Evolutionary conservation across 2,113 vertebrate species (phyloP), one percentile per base, ranked within the genome.

Genomic region (Podilymbus podiceps): DNA sequence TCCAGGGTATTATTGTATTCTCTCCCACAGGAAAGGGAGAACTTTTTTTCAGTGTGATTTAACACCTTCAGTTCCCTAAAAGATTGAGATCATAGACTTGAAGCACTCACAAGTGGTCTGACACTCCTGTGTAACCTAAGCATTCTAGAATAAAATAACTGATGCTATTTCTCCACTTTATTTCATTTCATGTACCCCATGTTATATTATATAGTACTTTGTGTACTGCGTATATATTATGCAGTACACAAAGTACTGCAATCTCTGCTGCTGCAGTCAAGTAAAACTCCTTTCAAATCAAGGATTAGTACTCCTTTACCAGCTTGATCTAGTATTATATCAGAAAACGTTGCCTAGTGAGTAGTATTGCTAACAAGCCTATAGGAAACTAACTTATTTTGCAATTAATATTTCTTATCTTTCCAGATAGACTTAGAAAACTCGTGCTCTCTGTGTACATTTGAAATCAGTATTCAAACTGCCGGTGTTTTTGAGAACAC

Each of bases 341-440:
- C 12, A 50, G 38, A 77, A 92, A n/a, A 24, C 2, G 0, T 31
- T 55, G 8, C 28, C 7, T 35, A 19, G 2, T 22, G 42, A 38
- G 11, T 22, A 50, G 6, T 19, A 33, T 52, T 67, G 23, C 73
- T 85, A 15, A 88, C 86, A 81, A 47, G 20, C 7, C 49, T 64
- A 4, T n/a, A 50, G 23, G 25, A 58, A 81, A 42, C 19, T 6
- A 5, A n/a, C 35, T 71, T 33, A 15, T 33, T 83, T 80, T 76
- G 33, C 33, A 56, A 15, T 63, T 31, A 35, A 5, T 27, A 35
- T 50, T 56, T 76, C 11, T 80, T 81, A 25, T 80, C 18, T 81
- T 95, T 90, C 49, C 72, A 92, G 78, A 53, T n/a, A 68, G 76
- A 98, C 42, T 40, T 94, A 96, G 97, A 98, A 97, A 97, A 97